Conservation (phyloP, 2,888 invertebrate species). For the Acronicta alni region DNA sequence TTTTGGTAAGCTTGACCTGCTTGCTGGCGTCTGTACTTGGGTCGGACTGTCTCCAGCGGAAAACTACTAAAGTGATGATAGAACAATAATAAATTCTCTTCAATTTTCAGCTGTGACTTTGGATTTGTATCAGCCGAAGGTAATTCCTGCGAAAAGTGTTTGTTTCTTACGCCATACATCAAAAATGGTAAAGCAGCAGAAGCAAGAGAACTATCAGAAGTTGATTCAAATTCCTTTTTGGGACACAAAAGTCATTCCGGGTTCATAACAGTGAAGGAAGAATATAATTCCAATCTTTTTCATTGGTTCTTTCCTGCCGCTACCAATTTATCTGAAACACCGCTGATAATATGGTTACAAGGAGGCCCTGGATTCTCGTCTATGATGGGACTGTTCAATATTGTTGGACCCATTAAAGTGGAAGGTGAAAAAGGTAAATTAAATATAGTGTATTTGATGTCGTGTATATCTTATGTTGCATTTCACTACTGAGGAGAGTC, state of each 20-base stretch:
- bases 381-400: slow-evolving; percentile 66
- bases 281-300: slow-evolving; percentile 92
- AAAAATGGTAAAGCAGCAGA: slow-evolving; percentile 42
- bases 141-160: slow-evolving; percentile 20
- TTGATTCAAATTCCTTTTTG: slow-evolving; percentile 56
- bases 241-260: slow-evolving; percentile 78
- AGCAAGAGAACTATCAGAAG: slow-evolving; percentile 60
- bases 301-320: slow-evolving; percentile 93
- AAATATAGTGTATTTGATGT: too few species aligned
- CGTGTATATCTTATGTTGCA: too few species aligned
- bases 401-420: slow-evolving; percentile 68
- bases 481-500: too few species aligned
- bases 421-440: slow-evolving; percentile 46
- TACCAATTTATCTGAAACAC: slow-evolving; percentile 70
- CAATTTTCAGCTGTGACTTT: slow-evolving; percentile 17
- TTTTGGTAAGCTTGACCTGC: too few species aligned
- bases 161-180: slow-evolving; percentile 44
- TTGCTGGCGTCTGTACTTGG: too few species aligned
- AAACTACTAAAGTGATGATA: too few species aligned
- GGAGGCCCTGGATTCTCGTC: slow-evolving; percentile 94
- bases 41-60: too few species aligned
- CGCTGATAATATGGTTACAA: slow-evolving; percentile 94
- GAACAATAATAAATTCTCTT: neutral
- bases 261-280: slow-evolving; percentile 91
- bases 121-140: slow-evolving; percentile 3